Evolutionary conservation across 2,113 vertebrate species (phyloP).

Genomic region (Chamaea fasciata): DNA sequence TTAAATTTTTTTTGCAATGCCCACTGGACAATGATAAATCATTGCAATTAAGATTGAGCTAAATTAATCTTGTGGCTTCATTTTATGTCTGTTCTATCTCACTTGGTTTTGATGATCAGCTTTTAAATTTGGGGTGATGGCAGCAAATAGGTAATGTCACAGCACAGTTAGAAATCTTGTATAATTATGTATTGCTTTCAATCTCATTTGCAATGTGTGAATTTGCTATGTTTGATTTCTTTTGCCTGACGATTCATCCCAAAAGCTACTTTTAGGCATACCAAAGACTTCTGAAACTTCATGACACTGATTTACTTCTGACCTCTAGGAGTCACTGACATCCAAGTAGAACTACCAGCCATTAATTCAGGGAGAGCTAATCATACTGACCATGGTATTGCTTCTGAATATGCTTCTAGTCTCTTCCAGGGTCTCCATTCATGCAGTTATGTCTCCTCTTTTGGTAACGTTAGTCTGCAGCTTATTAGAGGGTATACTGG

Average conservation of each 20-base stretch:
- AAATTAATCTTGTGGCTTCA: constrained; percentile 12
- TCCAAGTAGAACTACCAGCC: not conserved
- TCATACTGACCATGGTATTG: not conserved
- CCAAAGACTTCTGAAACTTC: not conserved
- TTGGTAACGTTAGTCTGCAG: not conserved
- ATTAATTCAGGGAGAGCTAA: not conserved
- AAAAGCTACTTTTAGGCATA: not conserved
- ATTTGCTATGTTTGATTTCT: not conserved
- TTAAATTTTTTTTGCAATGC: constrained; percentile 36
- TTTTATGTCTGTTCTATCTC: constrained; percentile 17
- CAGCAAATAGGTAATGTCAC: not conserved
- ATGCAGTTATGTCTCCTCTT: not conserved
- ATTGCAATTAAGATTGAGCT: constrained; percentile 21
- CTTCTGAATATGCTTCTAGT: not conserved
- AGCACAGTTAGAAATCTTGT: not conserved
- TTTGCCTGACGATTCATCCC: not conserved
- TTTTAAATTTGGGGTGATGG: not conserved
- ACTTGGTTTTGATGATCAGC: not conserved
- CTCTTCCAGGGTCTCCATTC: not conserved
- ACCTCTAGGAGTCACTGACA: not conserved
- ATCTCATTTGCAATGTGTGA: not conserved
- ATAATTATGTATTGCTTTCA: not conserved
- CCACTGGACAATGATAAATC: constrained; percentile 29
- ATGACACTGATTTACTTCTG: not conserved
- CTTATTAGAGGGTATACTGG: not conserved